phyloP scores from a whole-genome alignment of 2,888 invertebrate species.

The Malthinus flaveolus region DNA sequence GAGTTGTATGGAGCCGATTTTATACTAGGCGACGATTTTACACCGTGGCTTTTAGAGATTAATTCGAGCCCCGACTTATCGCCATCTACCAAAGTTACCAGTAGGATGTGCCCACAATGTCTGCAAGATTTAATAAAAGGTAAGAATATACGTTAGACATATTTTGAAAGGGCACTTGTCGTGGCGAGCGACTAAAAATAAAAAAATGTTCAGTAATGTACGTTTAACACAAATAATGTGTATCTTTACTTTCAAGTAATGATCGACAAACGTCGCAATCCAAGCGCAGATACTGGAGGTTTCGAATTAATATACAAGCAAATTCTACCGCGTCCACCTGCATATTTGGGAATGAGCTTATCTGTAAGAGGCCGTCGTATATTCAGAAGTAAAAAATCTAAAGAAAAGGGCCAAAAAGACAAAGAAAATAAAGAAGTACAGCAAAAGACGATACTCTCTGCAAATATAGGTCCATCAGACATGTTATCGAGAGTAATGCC shows the following conservation, averaged over 20 bases:
- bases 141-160: too few relatives aligned
- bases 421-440: constrained; percentile 42
- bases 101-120: constrained; percentile 82
- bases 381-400: constrained; percentile 51
- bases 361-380: constrained; percentile 70
- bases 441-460: constrained; percentile 37
- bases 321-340: constrained; percentile 74
- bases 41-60: constrained; percentile 93
- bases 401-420: constrained; percentile 32
- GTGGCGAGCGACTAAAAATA: too few relatives aligned
- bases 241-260: constrained; percentile 70
- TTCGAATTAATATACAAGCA: constrained; percentile 83
- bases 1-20: constrained; percentile 96
- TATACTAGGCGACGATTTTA: constrained; percentile 85
- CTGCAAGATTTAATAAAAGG: constrained; percentile 92
- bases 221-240: neutral
- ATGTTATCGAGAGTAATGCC: constrained; percentile 38
- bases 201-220: neutral
- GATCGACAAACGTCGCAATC: constrained; percentile 71
- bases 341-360: constrained; percentile 75
- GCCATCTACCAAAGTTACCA: constrained; percentile 87
- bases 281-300: constrained; percentile 76
- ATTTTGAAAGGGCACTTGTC: too few relatives aligned
- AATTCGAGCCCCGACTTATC: constrained; percentile 93
- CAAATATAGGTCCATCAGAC: constrained; percentile 35